phyloP scores from a whole-genome alignment of 2,113 vertebrate species.

The Lamprotornis superbus region DNA sequence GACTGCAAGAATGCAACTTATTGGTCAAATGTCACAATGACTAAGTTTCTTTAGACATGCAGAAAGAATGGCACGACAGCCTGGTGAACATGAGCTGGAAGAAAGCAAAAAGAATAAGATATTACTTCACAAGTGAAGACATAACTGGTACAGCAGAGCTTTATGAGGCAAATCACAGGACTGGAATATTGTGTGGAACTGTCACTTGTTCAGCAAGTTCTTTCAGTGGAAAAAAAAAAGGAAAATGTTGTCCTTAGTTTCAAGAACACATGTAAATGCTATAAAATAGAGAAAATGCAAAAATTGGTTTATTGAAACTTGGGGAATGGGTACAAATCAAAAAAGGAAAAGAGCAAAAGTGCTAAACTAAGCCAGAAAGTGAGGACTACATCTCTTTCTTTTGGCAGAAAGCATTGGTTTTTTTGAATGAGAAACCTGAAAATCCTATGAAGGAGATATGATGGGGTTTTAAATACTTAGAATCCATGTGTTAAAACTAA shows the following conservation, averaged over 20 bases:
- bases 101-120: background rate
- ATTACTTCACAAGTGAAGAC: background rate
- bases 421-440: background rate
- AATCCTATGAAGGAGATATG: background rate
- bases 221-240: background rate
- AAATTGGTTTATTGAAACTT: background rate
- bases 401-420: accelerated
- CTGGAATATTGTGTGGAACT: background rate
- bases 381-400: background rate
- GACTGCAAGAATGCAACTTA: background rate
- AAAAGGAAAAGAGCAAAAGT: background rate
- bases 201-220: background rate
- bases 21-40: background rate
- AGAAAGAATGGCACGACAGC: background rate
- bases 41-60: background rate
- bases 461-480: background rate
- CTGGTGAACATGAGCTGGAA: background rate
- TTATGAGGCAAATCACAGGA: background rate
- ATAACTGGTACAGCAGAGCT: background rate
- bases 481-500: background rate
- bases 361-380: background rate
- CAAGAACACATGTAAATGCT: background rate
- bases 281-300: background rate
- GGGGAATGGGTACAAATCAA: background rate
- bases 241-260: background rate